Conservation (phyloP, 2,888 invertebrate species). For the Arge pagana region DNA sequence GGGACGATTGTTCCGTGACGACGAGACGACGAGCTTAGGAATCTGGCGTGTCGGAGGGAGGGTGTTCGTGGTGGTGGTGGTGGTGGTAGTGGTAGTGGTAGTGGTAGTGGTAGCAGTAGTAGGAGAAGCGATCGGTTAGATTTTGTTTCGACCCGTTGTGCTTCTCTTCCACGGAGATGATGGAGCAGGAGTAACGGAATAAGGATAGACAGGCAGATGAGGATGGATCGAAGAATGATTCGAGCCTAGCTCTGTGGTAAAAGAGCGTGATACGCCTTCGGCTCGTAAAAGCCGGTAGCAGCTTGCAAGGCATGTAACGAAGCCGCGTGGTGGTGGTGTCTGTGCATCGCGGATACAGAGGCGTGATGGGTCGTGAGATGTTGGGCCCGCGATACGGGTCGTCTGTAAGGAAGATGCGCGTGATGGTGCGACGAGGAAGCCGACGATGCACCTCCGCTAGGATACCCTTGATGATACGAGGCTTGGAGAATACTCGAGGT, state of each 20-base stretch:
- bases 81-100: not conserved
- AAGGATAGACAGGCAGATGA: not conserved
- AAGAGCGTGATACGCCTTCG: constrained; percentile 51
- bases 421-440: constrained; percentile 28
- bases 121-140: no score
- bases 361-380: constrained; percentile 26
- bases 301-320: constrained; percentile 49
- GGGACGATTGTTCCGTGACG: no score
- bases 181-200: no score
- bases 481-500: not conserved
- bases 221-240: not conserved
- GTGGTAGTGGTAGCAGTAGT: not conserved
- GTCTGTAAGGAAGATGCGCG: constrained; percentile 41
- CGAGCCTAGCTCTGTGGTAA: constrained; percentile 50
- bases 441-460: not conserved
- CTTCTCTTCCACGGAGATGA: no score
- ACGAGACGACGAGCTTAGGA: no score
- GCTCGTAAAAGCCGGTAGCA: constrained; percentile 48
- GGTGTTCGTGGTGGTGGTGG: no score
- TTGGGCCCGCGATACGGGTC: constrained; percentile 33
- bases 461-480: constrained; percentile 10
- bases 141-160: no score
- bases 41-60: no score
- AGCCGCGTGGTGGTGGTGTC: constrained; percentile 49
- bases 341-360: constrained; percentile 44